Evolutionary conservation across 1,140 invertebrate species (phyloP), one percentile per base, ranked within the genome.

Genomic region (Aleiodes sp.): DNA sequence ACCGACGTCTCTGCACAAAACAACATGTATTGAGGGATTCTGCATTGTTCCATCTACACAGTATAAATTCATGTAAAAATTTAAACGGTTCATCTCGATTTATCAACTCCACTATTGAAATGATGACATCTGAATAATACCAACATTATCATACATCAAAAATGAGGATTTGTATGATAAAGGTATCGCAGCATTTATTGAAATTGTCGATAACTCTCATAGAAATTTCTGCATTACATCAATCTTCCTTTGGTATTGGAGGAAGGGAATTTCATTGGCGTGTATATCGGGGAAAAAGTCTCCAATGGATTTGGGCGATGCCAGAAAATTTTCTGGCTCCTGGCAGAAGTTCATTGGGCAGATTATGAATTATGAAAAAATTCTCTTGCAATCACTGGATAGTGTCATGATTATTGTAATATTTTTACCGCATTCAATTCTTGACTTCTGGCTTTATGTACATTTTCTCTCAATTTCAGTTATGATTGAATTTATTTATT

Each of bases 371-470:
- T n/a, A 52, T 52, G 12, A 21, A 52, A 16, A 16, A 52, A 16
- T 21, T 52, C 26, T 52, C 21, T 52, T 35, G 10, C 46, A 2
- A 16, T 24, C 46, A 24, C 19, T 16, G 26, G 46, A 52, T 52
- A 21, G 46, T 52, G 46, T 52, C 46, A 21, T 52, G 19, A 8
- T 52, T 52, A 52, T 52, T 21, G 46, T 24, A 21, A 52, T 52
- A 52, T 52, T 52, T 52, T 52, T 52, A 9, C 46, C 46, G 6
- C 46, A 52, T 52, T 52, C n/a, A 52, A 52, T 52, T 52, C 26
- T 24, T 52, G 46, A 21, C 26, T 52, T 52, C 46, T n/a, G 26
- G 26, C 46, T 52, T 52, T 21, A 52, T 52, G 46, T 52, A 24
- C 46, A 52, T 52, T 52, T 52, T 52, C 46, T 52, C 26, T 52